phyloP scores from a whole-genome alignment of 2,888 invertebrate genomes.

The Mythimna loreyi region DNA sequence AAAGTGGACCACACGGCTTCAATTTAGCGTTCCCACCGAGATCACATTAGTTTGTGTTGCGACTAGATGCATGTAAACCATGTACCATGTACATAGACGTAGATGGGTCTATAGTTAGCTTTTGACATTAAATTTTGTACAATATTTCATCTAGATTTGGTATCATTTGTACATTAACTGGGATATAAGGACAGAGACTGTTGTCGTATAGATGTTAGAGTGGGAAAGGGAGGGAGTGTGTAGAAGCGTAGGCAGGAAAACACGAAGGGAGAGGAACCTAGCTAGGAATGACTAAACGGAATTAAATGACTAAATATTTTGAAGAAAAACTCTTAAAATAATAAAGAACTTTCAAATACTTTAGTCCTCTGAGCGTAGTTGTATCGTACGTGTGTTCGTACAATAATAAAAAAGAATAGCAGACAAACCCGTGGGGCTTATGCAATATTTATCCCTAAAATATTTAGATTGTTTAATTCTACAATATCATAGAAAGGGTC shows the following conservation, averaged over 20 bases:
- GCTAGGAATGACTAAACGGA: conserved; percentile 37
- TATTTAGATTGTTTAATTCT: not conserved
- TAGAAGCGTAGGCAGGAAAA: conserved; percentile 38
- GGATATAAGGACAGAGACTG: not conserved
- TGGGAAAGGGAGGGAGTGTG: not conserved
- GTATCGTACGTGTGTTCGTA: not conserved
- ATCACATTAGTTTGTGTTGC: too few relatives aligned
- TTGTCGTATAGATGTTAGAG: not conserved
- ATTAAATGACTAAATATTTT: conserved; percentile 36
- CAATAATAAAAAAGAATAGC: not conserved
- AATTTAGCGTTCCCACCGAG: too few relatives aligned
- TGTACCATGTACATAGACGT: too few relatives aligned
- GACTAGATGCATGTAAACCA: too few relatives aligned
- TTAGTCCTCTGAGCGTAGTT: not conserved
- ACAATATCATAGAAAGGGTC: not conserved
- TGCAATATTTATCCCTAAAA: not conserved
- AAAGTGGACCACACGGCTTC: too few relatives aligned
- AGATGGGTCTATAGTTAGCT: not conserved
- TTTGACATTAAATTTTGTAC: conserved; percentile 25
- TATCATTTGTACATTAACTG: conserved; percentile 42
- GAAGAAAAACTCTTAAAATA: conserved; percentile 16
- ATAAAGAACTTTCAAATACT: too few relatives aligned
- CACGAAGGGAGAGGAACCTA: conserved; percentile 15
- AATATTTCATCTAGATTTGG: conserved; percentile 41
- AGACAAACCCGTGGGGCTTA: not conserved